Base-by-base conservation (phyloP, 2,888 invertebrate genomes). In the Zygaena filipendulae region DNA sequence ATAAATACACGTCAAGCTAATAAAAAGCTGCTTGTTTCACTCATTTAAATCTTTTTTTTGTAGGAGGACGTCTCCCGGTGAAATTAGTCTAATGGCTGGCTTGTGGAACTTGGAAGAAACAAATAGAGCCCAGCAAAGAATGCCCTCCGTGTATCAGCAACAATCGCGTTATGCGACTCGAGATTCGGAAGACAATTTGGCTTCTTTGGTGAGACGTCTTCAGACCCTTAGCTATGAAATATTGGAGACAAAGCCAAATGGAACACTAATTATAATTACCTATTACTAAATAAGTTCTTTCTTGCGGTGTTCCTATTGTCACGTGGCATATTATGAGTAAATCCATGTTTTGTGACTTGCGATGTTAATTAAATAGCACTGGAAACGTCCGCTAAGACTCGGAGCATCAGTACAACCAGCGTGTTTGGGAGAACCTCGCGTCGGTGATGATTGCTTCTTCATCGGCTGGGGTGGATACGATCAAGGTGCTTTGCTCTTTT, bases 401-500 rank as follows among this genome's bases (percentile, higher is more conserved):
- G 56, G 53, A 21, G 27, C 37, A 1, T 59, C 51, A 21, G 52
- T 74, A 2, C 67, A 64, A 23, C 74, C 77, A 4, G 69, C 60
- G 1, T 79, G 77, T 30, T 47, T 77, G 3, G 51, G 54, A 1
- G 54, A 58, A 11, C 58, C 57, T 2, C 45, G 52, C 6, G 45
- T 52, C 3, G 58, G 53, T 0, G 59, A 63, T 9, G 46, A 57
- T n/a, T 79, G 77, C 36, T 50, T 52, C 28, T 62, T 79, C 36
- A 61, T 60, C 13, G 77, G 77, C 3, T 79, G 74, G 72, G 70
- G 71, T 4, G 70, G 70, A 19, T 66, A 64, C 36, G 70, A 70
- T 35, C 68, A 67, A 59, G 69, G 77, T 74, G 47, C 8, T 6
- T n/a, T n/a, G n/a, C n/a, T n/a, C n/a, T n/a, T n/a, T n/a, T n/a